Percentiles rank a stretch among this genome's conserved stretches.
These are phyloP conservation scores for Oikopleura albicans DNA, from an alignment of 23 tunicate species.

Conservation along the genomic window DNA sequence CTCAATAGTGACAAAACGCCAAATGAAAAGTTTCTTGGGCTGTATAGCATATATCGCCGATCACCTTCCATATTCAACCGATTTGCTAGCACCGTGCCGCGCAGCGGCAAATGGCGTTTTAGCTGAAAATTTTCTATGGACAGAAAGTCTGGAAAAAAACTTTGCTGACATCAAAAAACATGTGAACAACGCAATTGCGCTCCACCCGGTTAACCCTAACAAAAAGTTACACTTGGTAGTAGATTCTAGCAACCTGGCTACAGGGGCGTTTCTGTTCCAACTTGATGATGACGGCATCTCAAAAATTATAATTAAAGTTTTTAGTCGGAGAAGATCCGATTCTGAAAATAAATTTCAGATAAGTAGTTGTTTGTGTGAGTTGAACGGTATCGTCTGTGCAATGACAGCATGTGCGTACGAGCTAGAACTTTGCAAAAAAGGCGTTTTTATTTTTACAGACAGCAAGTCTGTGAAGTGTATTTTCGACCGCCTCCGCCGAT, in stretches of 20 bases:
- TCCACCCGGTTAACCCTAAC: background rate
- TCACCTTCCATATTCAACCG: background rate
- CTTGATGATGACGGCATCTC: background rate
- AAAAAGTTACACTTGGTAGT: background rate
- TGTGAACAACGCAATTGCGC: background rate
- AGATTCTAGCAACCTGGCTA: background rate
- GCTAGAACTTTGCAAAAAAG: background rate
- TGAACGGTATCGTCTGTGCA: background rate
- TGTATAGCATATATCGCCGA: background rate
- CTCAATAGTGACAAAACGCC: background rate
- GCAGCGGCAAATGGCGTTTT: background rate
- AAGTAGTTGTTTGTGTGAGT: background rate
- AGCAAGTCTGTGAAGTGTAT: background rate
- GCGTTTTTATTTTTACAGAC: background rate
- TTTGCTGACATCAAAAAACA: background rate
- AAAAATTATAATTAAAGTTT: background rate
- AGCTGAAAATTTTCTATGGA: background rate
- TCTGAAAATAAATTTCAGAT: background rate
- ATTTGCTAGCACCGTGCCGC: background rate
- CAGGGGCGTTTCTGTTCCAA: background rate
- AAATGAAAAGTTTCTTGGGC: background rate
- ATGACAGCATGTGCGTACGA: background rate
- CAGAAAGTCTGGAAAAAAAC: background rate
- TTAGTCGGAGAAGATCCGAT: background rate
- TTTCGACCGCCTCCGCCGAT: background rate